Base-by-base conservation (phyloP, 1,140 invertebrate species). In the Pseudomyrmex sp. region DNA sequence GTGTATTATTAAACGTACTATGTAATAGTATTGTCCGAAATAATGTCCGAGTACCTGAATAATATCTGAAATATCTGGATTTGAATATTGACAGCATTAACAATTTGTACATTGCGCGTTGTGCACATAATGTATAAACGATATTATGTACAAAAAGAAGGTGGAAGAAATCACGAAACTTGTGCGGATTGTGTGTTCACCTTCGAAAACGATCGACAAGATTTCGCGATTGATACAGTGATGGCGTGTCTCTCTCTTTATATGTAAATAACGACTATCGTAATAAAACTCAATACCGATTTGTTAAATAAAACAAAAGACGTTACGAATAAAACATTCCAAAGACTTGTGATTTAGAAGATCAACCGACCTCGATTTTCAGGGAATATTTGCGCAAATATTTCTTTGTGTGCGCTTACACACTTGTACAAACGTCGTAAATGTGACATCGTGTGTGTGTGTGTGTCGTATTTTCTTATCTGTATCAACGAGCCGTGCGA, bases 231-330 rank as follows among this genome's bases (percentile, higher is more conserved):
- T 88, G 86, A 77, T 89, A 90, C 0, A 35, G 26, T 35, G 35
- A 35, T 35, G 35, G 0, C 0, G 88, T 92, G 87, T 87, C 69
- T 87, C 18, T 87, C 15, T 88, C 35, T 35, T 35, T 35, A 35
- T 35, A 35, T 92, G 91, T 91, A 92, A 75, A 92, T 90, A 91
- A 44, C 54, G 20, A 66, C 76, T 77, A 79, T 86, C 72, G 88
- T 84, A 84, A 77, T 77, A 77, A 68, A 52, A 66, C 46, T 63
- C 48, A 50, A 75, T 73, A 76, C 82, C 88, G 90, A 88, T 79
- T 92, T 85, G 90, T 93, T 92, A 91, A 93, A 92, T 93, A 93
- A 92, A 93, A 91, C 87, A 79, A 82, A 90, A 83, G 85, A 91
- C 82, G 89, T 92, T 92, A 92, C 74, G 48, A 83, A 89, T 79